These are phyloP conservation scores for Myiopsitta monachus DNA, from an alignment of 2,113 vertebrate genomes.

Conservation along the genomic window DNA sequence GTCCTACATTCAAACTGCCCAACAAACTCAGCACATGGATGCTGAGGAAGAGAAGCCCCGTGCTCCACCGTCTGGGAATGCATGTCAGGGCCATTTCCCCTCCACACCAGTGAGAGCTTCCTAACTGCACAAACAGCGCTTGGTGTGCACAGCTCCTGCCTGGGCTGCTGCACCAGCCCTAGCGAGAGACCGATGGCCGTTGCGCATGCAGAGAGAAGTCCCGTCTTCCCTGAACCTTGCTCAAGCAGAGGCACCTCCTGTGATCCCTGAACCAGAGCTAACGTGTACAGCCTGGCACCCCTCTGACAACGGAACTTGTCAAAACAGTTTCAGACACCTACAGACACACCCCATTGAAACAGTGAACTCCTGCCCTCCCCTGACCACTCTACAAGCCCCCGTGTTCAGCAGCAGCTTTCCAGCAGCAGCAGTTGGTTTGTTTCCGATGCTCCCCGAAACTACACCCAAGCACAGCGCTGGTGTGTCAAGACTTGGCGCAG, in stretches of 20 bases:
- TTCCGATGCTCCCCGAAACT: neutral
- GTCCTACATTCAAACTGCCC: fast-evolving
- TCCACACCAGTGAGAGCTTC: fast-evolving
- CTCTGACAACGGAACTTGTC: neutral
- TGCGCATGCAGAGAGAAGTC: neutral
- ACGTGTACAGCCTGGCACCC: neutral
- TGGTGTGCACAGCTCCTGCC: neutral
- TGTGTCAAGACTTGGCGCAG: neutral
- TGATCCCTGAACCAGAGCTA: fast-evolving
- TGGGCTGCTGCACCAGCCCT: fast-evolving
- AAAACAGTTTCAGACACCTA: neutral
- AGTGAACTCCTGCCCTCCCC: neutral
- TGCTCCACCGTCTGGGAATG: too few species aligned
- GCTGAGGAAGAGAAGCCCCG: neutral
- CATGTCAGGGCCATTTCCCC: fast-evolving
- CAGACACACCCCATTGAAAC: neutral
- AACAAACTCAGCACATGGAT: neutral
- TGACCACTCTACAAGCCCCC: neutral
- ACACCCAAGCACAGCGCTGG: fast-evolving
- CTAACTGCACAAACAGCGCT: neutral
- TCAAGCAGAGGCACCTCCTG: fast-evolving
- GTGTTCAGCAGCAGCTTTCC: neutral
- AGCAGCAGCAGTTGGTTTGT: neutral
- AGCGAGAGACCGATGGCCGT: neutral
- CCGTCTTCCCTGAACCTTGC: fast-evolving